phyloP scores from a whole-genome alignment of 1,140 invertebrate species.

The Dendrolimus kikuchii region DNA sequence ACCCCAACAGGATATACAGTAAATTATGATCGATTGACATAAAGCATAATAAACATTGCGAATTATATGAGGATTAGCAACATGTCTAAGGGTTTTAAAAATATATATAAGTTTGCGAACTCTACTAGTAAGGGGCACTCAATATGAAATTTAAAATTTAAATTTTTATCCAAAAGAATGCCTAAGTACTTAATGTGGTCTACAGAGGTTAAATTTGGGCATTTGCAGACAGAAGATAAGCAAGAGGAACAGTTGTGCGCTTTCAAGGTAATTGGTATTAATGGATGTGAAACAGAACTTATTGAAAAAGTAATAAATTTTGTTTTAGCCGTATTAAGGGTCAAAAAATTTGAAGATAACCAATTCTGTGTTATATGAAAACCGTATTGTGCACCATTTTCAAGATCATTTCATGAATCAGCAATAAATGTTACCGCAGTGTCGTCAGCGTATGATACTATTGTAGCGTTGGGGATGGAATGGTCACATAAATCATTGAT shows the following conservation, averaged over 20 bases:
- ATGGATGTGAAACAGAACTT: too few relatives aligned
- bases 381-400: slow-evolving; percentile 6
- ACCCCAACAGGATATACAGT: slow-evolving; percentile 8
- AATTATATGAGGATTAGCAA: too few relatives aligned
- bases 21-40: slow-evolving; percentile 1
- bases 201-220: too few relatives aligned
- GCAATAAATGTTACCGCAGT: slow-evolving; percentile 7
- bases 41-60: not conserved
- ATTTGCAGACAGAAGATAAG: too few relatives aligned
- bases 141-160: too few relatives aligned
- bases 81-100: not conserved
- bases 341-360: not conserved
- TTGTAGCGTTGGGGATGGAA: not conserved
- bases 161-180: too few relatives aligned
- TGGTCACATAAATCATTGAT: not conserved
- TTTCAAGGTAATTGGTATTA: too few relatives aligned
- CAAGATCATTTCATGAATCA: slow-evolving; percentile 2
- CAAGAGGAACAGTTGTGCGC: too few relatives aligned
- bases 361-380: slow-evolving; percentile 1
- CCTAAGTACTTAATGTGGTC: too few relatives aligned
- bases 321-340: slow-evolving; percentile 10
- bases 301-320: slow-evolving; percentile 7
- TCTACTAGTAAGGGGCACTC: slow-evolving; percentile 1
- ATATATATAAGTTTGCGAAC: slow-evolving; percentile 5
- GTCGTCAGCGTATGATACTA: slow-evolving; percentile 11